A percentile compares a stretch with the other conserved stretches of the same genome.
Evolutionary conservation across 1,140 invertebrate species (phyloP).

Genomic region (Temnothorax nylanderi): DNA sequence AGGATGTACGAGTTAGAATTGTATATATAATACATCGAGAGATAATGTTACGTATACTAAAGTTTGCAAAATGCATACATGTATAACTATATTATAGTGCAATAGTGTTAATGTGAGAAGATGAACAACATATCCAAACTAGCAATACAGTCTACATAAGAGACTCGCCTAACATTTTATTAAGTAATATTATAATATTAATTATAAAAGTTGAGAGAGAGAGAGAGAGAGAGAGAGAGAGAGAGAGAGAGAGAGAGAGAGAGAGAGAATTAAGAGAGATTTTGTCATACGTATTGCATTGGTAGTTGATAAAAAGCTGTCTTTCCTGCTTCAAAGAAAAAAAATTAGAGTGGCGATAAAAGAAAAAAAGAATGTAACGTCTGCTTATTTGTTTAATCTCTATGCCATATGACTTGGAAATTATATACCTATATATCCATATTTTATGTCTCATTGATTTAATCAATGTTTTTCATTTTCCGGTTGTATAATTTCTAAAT

Average conservation of each 20-base stretch:
- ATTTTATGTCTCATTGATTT: neutral
- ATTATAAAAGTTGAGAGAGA: neutral
- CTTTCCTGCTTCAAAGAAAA: neutral
- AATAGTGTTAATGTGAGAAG: neutral
- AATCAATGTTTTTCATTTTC: neutral
- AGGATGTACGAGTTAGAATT: slow-evolving; percentile 32
- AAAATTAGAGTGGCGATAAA: neutral
- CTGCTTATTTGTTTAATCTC: neutral
- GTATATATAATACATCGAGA: neutral
- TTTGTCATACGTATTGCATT: neutral
- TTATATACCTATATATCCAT: neutral
- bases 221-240: neutral
- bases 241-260: neutral
- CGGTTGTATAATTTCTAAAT: neutral
- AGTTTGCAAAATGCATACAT: neutral
- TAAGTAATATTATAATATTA: neutral
- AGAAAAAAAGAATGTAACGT: neutral
- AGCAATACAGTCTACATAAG: neutral
- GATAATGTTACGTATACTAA: neutral
- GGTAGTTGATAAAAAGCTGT: neutral
- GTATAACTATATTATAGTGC: neutral
- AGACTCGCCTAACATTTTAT: neutral
- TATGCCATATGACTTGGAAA: neutral
- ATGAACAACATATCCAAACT: neutral
- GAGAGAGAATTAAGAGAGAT: neutral